Conservation (phyloP, 2,113 vertebrate genomes). For the Henicopernis longicauda region DNA sequence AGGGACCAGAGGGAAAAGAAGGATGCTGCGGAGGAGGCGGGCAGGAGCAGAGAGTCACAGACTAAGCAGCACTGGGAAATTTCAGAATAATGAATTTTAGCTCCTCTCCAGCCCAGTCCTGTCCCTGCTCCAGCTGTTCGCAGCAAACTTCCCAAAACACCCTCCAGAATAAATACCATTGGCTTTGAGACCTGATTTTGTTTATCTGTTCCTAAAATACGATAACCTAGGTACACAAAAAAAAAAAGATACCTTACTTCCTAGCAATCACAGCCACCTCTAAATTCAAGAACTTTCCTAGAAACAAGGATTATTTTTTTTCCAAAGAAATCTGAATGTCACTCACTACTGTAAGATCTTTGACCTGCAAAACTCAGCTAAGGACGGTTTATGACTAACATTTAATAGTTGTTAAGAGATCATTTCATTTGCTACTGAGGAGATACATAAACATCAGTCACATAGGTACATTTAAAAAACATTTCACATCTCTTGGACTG, state of each 20-base stretch:
- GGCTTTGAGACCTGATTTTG: background rate
- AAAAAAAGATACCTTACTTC: accelerated
- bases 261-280: background rate
- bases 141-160: background rate
- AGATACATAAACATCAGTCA: background rate
- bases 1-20: accelerated
- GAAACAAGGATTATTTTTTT: background rate
- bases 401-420: too few relatives aligned
- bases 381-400: background rate
- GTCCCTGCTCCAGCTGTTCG: background rate
- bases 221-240: accelerated
- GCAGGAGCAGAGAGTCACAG: accelerated
- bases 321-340: background rate
- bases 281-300: background rate
- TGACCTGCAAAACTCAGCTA: background rate
- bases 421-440: background rate
- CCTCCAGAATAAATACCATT: accelerated
- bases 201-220: background rate
- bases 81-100: background rate
- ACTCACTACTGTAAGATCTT: background rate
- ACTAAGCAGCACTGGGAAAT: background rate
- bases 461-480: accelerated
- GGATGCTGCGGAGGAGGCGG: background rate
- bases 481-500: background rate
- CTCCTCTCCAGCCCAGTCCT: background rate